Evolutionary conservation across 2,888 invertebrate species (phyloP).

Genomic region (Ophioninae sp.): DNA sequence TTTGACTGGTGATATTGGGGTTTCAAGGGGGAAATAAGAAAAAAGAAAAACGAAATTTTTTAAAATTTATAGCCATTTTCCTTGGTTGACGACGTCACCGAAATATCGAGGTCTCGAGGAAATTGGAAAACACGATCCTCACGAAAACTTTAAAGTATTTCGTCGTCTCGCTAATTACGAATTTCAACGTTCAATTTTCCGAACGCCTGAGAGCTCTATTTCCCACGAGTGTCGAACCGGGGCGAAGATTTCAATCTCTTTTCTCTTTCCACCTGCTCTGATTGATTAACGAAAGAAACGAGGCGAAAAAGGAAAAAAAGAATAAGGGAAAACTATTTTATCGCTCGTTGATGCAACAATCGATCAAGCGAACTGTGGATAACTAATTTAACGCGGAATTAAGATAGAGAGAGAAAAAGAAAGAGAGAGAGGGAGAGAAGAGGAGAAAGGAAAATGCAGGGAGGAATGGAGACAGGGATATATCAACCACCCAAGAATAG

Average conservation of each 20-base stretch:
- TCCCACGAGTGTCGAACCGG: too few species aligned
- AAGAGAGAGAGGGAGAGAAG: background rate
- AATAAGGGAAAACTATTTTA: conserved; percentile 19
- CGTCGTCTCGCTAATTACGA: background rate
- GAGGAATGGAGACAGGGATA: conserved; percentile 31
- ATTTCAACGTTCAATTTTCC: background rate
- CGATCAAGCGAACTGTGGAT: conserved; percentile 41
- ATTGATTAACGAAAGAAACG: conserved; percentile 12
- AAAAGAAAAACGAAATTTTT: background rate
- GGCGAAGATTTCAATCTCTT: background rate
- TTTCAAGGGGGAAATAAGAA: conserved; percentile 37
- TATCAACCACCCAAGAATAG: conserved; percentile 33
- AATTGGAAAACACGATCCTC: background rate
- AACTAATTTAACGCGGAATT: conserved; percentile 41
- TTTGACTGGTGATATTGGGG: conserved; percentile 32
- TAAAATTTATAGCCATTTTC: too few species aligned
- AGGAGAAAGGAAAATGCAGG: conserved; percentile 6
- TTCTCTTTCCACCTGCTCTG: background rate
- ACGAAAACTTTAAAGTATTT: background rate
- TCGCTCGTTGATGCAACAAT: conserved; percentile 37
- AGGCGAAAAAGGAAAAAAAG: too few species aligned
- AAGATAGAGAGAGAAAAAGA: background rate
- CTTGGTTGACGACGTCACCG: too few species aligned
- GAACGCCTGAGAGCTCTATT: too few species aligned
- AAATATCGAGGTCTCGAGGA: too few species aligned